Conservation (phyloP, 2,888 invertebrate genomes). For the Coelopa pilipes region DNA sequence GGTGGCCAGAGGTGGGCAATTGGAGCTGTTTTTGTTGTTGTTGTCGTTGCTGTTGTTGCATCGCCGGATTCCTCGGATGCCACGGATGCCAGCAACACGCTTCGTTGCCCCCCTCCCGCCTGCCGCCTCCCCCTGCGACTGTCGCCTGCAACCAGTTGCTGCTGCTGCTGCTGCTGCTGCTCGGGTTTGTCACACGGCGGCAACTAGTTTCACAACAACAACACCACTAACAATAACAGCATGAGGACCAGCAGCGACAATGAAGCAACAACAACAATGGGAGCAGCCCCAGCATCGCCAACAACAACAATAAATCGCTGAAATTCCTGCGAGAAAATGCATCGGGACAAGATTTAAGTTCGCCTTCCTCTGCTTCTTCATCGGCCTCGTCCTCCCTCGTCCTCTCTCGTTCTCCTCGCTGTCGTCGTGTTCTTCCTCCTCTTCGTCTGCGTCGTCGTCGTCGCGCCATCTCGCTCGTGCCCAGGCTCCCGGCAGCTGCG, state of each 20-base stretch:
- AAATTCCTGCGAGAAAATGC: background rate
- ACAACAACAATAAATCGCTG: conserved; percentile 8
- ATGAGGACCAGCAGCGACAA: background rate
- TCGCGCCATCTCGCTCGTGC: background rate
- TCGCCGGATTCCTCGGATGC: background rate
- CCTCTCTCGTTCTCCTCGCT: background rate
- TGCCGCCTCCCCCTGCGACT: background rate
- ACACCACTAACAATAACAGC: too few relatives aligned
- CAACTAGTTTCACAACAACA: conserved; percentile 3
- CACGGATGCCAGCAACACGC: background rate
- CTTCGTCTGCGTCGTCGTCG: background rate
- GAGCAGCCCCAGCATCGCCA: background rate
- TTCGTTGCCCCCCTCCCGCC: background rate
- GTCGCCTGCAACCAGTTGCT: background rate
- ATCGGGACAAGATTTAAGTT: background rate
- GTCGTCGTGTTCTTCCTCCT: background rate
- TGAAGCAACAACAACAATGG: conserved; percentile 8
- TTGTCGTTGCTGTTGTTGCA: background rate
- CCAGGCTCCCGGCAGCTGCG: background rate
- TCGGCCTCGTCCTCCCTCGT: background rate
- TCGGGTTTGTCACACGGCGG: background rate
- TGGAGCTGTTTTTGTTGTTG: background rate
- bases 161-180: background rate
- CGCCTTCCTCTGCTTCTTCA: background rate
- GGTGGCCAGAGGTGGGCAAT: too few relatives aligned